Conservation (phyloP, 2,113 vertebrate species). For the Numida meleagris region DNA sequence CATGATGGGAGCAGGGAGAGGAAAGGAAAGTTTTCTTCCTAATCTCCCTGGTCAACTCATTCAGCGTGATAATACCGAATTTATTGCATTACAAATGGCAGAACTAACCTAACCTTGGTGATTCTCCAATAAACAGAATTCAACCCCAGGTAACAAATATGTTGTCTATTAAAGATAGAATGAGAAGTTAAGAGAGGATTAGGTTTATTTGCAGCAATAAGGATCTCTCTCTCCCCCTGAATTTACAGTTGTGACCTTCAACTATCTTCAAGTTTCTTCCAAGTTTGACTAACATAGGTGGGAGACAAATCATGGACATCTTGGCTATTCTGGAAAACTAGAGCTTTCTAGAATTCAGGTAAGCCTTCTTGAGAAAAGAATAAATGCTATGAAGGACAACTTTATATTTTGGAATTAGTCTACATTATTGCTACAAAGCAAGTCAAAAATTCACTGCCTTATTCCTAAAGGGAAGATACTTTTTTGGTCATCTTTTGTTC, state of each 20-base stretch:
- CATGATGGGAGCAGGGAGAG: not conserved
- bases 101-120: not conserved
- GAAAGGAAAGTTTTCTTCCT: not conserved
- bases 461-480: not conserved
- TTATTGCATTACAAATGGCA: not conserved
- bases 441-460: not conserved
- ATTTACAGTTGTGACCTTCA: not conserved
- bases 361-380: not conserved
- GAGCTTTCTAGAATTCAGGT: not conserved
- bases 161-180: not conserved
- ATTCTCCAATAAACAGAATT: not conserved
- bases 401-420: not conserved
- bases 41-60: not conserved
- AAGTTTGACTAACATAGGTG: not conserved
- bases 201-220: not conserved
- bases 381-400: rapidly evolving
- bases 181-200: not conserved
- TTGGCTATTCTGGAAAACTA: not conserved
- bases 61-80: not conserved
- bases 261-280: not conserved
- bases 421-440: not conserved
- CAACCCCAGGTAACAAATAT: not conserved
- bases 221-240: not conserved
- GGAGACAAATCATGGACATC: not conserved
- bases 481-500: not conserved